Base-by-base conservation (phyloP, 2,113 vertebrate species). In the Spheniscus mendiculus region DNA sequence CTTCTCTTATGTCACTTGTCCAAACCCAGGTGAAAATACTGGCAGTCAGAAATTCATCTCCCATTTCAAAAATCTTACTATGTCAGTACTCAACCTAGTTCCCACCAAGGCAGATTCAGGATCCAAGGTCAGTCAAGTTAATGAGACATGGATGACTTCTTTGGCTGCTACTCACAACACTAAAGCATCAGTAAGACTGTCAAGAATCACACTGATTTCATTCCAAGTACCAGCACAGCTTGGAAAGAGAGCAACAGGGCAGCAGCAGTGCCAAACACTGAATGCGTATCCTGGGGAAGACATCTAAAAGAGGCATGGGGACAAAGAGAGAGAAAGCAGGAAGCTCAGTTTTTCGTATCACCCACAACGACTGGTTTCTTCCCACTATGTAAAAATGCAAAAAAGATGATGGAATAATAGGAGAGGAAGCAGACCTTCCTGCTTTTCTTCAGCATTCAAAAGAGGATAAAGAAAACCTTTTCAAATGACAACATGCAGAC, bases 361-460 rank as follows among this genome's bases (percentile, higher is more conserved):
- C 73, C 77, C 90, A 32, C 74, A 12, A 71, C 32, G 11, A 42
- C 76, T 4, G 55, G 90, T 32, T 82, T 40, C 90, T 94, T 62
- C 92, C 88, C 92, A 26, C 82, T 21, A 12, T 34, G 89, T 3
- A 11, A n/a, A 52, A 88, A 76, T 8, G 79, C 74, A 80, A 27
- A 59, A 59, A 71, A 69, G 81, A 70, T 59, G 88, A 38, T 45
- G 70, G 36, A 44, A 83, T 89, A 93, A 90, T 15, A 65, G 73
- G 22, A 71, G 56, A 94, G 89, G 89, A 91, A 94, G 77, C 69
- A 81, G 56, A 84, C 30, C 81, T 65, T 94, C 93, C 96, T 96
- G 93, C 93, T 89, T 94, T 78, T 47, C 93, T 91, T 40, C 55
- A 30, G 83, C 65, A 32, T 50, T 77, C 96, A 71, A 7, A 80